Percentiles rank a stretch among this genome's conserved stretches.
Conservation (phyloP, 2,797 vertebrate species). For the Sylvia borin region DNA sequence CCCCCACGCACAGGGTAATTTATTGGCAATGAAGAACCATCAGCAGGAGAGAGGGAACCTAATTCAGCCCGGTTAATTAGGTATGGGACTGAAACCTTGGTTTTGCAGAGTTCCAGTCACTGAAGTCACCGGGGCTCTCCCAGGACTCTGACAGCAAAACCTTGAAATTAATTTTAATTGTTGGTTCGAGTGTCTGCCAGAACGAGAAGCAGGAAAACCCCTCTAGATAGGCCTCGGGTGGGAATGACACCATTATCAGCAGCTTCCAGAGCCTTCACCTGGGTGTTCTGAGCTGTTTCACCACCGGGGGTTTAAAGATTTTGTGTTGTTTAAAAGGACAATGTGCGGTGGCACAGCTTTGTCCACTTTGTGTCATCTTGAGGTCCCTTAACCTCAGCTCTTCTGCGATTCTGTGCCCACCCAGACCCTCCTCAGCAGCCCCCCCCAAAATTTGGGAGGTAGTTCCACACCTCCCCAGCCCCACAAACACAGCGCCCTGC, state of each 20-base stretch:
- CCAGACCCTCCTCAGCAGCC: background rate
- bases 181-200: background rate
- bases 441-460: background rate
- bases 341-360: background rate
- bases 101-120: conserved; percentile 8
- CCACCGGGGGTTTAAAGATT: background rate
- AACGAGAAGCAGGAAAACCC: background rate
- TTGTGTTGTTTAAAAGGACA: background rate
- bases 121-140: background rate
- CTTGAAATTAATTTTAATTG: conserved; percentile 6
- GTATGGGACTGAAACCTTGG: conserved; percentile 51
- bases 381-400: background rate
- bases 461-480: background rate
- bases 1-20: background rate
- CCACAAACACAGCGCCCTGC: background rate
- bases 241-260: background rate
- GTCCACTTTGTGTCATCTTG: background rate
- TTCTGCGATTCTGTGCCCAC: background rate
- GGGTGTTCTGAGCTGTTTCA: background rate
- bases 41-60: conserved; percentile 54
- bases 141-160: background rate
- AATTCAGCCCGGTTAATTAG: conserved; percentile 60
- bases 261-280: background rate
- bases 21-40: conserved; percentile 35
- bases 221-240: background rate